These are phyloP conservation scores for Clavelina lepadiformis DNA, from an alignment of 23 tunicate species.

Conservation along the genomic window DNA sequence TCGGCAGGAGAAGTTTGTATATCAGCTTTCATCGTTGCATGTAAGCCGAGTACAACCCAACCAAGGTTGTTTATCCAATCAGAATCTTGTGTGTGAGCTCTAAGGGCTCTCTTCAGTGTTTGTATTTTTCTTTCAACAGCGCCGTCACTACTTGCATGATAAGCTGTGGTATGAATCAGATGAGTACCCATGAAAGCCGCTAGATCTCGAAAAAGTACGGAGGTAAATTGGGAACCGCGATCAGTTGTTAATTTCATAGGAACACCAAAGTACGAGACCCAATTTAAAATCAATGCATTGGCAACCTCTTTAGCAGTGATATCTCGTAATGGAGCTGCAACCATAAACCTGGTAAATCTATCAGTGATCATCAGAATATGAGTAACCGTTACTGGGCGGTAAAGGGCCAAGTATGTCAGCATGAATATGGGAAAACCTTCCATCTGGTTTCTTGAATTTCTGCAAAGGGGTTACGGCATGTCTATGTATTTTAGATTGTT, in stretches of 20 bases:
- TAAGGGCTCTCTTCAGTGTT: conserved; percentile 9
- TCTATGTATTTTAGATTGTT: conserved; percentile 14
- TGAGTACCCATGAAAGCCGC: conserved; percentile 6
- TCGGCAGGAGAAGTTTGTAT: conserved; percentile 10
- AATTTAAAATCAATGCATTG: conserved; percentile 30
- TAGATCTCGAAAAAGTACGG: conserved; percentile 17
- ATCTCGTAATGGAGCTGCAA: conserved; percentile 22
- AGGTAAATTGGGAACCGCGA: conserved; percentile 29
- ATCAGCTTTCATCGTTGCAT: conserved; percentile 3
- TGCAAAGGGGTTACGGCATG: conserved; percentile 4
- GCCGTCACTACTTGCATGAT: conserved; percentile 18
- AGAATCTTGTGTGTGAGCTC: conserved; percentile 5
- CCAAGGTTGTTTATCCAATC: conserved; percentile 29
- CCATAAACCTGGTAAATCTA: conserved; percentile 16
- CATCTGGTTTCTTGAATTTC: background rate
- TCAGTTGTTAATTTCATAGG: conserved; percentile 23
- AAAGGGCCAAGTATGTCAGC: conserved; percentile 40
- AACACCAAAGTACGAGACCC: conserved; percentile 16
- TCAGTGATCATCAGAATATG: conserved; percentile 9
- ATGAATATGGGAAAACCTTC: conserved; percentile 14
- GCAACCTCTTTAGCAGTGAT: conserved; percentile 31
- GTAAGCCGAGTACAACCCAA: conserved; percentile 15
- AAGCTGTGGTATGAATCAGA: conserved; percentile 22
- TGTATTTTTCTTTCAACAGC: conserved; percentile 5
- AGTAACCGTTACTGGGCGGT: conserved; percentile 12